Evolutionary conservation across 2,888 invertebrate genomes (phyloP), one percentile per base, ranked within the genome.

Genomic region (Ceramica pisi): DNA sequence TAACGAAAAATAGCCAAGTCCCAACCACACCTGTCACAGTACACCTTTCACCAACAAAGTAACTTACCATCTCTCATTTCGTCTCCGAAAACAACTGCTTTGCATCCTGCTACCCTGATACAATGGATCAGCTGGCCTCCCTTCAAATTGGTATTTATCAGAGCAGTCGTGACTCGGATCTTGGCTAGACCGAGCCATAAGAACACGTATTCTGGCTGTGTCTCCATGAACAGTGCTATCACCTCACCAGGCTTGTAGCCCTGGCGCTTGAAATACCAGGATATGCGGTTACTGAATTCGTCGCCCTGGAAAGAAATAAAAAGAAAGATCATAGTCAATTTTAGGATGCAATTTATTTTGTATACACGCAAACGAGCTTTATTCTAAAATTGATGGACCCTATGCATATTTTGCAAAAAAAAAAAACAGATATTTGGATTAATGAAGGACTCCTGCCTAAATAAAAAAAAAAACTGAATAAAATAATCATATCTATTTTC

Each of bases 131-230:
- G 94, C 1, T 98, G 97, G 19, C 98, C 97, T 0, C 97, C 96
- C n/a, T 98, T 96, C 74, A 99, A 94, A 92, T 99, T 98, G 8
- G 98, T 98, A 90, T 99, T 99, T 63, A 99, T 97, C 57, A 99
- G 95, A 0, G 99, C 99, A 0, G 98, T 97, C 5, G 97, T 96
- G 0, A 98, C 97, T 61, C 98, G 98, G 53, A 98, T 94, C 95
- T 99, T 99, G 9, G 98, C 97, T 57, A 99, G 94, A 0, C 99
- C 99, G 7, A 99, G 94, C 99, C 99, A 99, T 1, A 98, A 96
- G 84, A 98, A 98, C 0, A 98, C 97, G 90, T 98, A 99, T 91
- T 99, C 98, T 0, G 98, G 98, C 35, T 98, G 96, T 46, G 98
- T 98, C 90, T 99, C 99, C 98, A 99, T 98, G 80, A 98, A 96